Evolutionary conservation across 2,113 vertebrate genomes (phyloP).

Genomic region (Gallinago media): DNA sequence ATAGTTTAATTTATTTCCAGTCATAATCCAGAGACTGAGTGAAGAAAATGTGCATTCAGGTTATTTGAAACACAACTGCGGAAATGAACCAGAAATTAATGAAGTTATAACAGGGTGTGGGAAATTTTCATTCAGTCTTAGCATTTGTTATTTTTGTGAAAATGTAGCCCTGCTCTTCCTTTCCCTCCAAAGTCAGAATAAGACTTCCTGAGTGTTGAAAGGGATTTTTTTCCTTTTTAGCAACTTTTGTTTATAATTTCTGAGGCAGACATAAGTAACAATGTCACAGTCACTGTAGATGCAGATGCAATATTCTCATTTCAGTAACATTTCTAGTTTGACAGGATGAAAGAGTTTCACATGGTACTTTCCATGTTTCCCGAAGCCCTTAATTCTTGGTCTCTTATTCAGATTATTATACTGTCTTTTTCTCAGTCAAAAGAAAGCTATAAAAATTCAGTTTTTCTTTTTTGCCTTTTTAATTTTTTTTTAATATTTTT

Average conservation of each 20-base stretch:
- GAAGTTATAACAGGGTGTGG: not conserved
- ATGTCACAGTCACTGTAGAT: not conserved
- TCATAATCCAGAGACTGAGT: not conserved
- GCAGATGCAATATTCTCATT: not conserved
- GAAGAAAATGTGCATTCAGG: not conserved
- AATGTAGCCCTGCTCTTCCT: fast-evolving
- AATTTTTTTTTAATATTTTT: not conserved
- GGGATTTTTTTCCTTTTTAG: not conserved
- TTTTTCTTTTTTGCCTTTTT: not conserved
- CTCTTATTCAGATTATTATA: not conserved
- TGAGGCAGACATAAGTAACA: not conserved
- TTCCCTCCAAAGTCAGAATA: not conserved
- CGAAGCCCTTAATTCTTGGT: not conserved
- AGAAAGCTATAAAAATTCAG: not conserved
- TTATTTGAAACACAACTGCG: not conserved
- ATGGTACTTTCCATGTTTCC: not conserved
- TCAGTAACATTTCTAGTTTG: not conserved
- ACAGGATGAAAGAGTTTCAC: not conserved
- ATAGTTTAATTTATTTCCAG: not conserved
- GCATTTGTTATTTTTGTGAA: not conserved
- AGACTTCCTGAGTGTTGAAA: not conserved
- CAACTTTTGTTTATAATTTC: not conserved
- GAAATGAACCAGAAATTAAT: not conserved
- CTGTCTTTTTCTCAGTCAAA: not conserved
- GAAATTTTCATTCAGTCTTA: not conserved